These are phyloP conservation scores for Alosa alosa DNA, from an alignment of 2,113 vertebrate genomes.

Conservation along the genomic window DNA sequence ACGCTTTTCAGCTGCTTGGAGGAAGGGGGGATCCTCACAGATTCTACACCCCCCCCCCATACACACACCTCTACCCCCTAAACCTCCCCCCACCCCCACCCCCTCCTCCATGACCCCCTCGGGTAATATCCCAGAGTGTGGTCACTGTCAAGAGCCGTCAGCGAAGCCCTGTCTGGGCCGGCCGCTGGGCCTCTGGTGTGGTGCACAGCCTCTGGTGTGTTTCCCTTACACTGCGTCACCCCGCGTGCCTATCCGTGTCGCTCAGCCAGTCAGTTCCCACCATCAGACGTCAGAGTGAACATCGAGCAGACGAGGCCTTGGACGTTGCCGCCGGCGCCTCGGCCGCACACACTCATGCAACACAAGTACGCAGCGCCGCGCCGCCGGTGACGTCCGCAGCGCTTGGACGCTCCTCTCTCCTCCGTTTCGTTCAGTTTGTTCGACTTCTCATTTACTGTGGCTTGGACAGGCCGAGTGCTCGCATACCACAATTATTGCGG, in stretches of 20 bases:
- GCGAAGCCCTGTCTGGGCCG: background rate
- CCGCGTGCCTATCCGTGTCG: background rate
- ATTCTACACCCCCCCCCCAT: background rate
- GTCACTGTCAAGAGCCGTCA: background rate
- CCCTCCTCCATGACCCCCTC: background rate
- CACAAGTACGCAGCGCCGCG: background rate
- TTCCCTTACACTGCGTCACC: background rate
- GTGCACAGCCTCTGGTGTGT: background rate
- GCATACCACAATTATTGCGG: slow-evolving; percentile 59
- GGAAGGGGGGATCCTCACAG: background rate
- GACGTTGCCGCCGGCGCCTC: background rate
- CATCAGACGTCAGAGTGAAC: background rate
- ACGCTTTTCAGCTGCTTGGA: background rate
- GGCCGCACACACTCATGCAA: background rate
- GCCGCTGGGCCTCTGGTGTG: background rate
- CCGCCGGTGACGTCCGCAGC: slow-evolving; percentile 41
- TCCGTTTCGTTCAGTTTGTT: slow-evolving; percentile 50
- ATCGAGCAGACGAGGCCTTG: background rate
- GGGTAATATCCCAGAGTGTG: background rate
- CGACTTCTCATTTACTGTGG: slow-evolving; percentile 57
- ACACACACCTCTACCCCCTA: background rate
- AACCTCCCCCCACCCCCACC: background rate
- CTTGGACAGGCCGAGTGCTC: slow-evolving; percentile 56
- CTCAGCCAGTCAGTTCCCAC: background rate
- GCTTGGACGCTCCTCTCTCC: slow-evolving; percentile 44